Base-by-base conservation (phyloP, 37 sponge, comb jelly and placozoan species). In the Agelas oroides region DNA sequence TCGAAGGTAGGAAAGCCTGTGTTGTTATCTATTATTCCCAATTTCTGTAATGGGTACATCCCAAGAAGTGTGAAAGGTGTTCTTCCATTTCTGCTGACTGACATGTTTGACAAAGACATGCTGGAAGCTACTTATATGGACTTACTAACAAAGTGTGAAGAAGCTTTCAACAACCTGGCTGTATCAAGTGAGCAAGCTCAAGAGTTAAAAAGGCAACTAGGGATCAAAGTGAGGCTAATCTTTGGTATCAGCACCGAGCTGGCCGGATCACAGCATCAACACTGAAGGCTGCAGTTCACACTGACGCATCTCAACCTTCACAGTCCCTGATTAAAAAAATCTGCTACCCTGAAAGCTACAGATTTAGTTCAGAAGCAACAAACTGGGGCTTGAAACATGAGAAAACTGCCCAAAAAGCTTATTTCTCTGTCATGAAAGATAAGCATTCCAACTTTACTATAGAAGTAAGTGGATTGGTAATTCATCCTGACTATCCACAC, bases 201-300 rank as follows among this genome's bases (percentile, higher is more conserved):
- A 64, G 53, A 25, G 25, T 53, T 90, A 28, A 87, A 90, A 70
- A 56, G 80, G 70, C 38, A 54, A 90, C 81, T 21, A 63, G 70
- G 58, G 62, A 53, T 14, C 91, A 90, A 57, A 30, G 76, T 25
- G 52, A 40, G 27, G 75, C 82, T 24, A 75, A 75, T 30, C 56
- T 75, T 27, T 90, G 86, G 91, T 90, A 52, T 52, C 65, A 80
- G 37, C 74, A 79, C 38, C 56, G 91, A 52, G 77, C 91, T 32
- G 91, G 86, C 35, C 58, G 86, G 30, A 75, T 90, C n/a, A 90
- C 91, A 55, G 91, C 91, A 34, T 90, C 86, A 17, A 79, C 63
- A 41, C 68, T 90, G 79, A 90, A 80, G 76, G 57, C 77, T 21
- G 86, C 70, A 40, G 79, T 30, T 21, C 68, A 68, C 24, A 76